Base-by-base conservation (phyloP, 2,888 invertebrate species). In the Drosophila neoperkinsi region DNA sequence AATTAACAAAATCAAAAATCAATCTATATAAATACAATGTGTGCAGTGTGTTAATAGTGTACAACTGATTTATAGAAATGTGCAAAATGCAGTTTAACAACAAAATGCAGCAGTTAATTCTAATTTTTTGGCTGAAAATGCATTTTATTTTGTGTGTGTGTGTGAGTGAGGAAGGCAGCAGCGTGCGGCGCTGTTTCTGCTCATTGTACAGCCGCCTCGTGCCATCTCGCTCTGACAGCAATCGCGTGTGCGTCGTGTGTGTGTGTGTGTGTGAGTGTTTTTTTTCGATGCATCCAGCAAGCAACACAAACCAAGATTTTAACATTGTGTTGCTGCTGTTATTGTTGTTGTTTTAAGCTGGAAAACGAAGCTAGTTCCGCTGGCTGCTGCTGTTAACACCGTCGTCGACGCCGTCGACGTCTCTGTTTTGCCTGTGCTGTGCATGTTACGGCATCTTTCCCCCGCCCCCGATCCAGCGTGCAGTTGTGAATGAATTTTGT, bases 401-500 rank as follows among this genome's bases (percentile, higher is more conserved):
- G 49, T 68, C 59, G 77, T 71, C 67, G 71, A 69, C 72, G 62
- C 59, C 58, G 53, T 71, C 52, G 63, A 65, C 36, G 68, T 67
- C 53, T 53, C 28, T 30, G 69, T 74, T 46, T 46, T 57, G 65
- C 65, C 56, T 67, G 69, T 71, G 71, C 84, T 77, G 76, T 77
- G 76, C 87, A 74, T 86, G 89, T 88, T 87, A 88, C 77, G 77
- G 89, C 87, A 90, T 86, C 73, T 76, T 50, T n/a, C 58, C 69
- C 63, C 84, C 67, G 74, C 70, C 71, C 71, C 74, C 75, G 69
- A 77, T 81, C 60, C 71, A 76, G 83, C 72, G 70, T 86, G 87
- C 82, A 82, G 73, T 70, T 71, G 90, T 91, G 90, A 90, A 91
- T 91, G 89, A 91, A 83, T 82, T 81, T 81, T 58, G 76, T 79